Base-by-base conservation (phyloP, 1,140 invertebrate genomes). In the Drosophila yakuba region DNA sequence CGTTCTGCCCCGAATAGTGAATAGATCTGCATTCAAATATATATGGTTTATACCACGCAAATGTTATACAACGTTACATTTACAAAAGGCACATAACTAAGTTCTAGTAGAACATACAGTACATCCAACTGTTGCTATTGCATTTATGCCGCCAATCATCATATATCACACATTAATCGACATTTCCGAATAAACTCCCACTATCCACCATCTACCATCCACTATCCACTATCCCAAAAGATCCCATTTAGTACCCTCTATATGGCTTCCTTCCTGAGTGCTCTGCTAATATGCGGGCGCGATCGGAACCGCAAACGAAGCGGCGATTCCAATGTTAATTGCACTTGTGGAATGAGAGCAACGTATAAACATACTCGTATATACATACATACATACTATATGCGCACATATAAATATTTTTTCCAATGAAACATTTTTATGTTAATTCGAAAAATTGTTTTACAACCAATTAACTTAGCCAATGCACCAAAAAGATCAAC, bases 401-500 rank as follows among this genome's bases (percentile, higher is more conserved):
- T 38, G 12, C 15, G 20, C 20, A 36, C 14, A 20, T 39, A 56
- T 69, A 71, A 69, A 83, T 85, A 84, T 80, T 59, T 88, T 89
- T 88, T 89, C 84, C 84, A 84, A 88, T 88, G 84, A 88, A 88
- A 88, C 84, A 90, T 88, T 89, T 88, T 88, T 88, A 88, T 88
- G 84, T 88, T 88, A 88, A 88, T 88, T 88, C 84, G 82, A 88
- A 88, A 88, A 88, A 88, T 88, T 88, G 84, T 88, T 88, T 88
- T 88, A 88, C 84, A 88, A 88, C 84, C 84, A 88, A 88, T 88
- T 88, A 88, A 89, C 84, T 88, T 84, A 80, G 84, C 84, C 84
- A 88, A 88, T 88, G 84, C 84, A 88, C 85, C 84, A 88, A 88
- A 88, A 88, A 88, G 84, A 88, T 88, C 84, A 88, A 88, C 84